Evolutionary conservation across 2,113 vertebrate genomes (phyloP), one percentile per base, ranked within the genome.

Genomic region (Pachycephala philippinensis): DNA sequence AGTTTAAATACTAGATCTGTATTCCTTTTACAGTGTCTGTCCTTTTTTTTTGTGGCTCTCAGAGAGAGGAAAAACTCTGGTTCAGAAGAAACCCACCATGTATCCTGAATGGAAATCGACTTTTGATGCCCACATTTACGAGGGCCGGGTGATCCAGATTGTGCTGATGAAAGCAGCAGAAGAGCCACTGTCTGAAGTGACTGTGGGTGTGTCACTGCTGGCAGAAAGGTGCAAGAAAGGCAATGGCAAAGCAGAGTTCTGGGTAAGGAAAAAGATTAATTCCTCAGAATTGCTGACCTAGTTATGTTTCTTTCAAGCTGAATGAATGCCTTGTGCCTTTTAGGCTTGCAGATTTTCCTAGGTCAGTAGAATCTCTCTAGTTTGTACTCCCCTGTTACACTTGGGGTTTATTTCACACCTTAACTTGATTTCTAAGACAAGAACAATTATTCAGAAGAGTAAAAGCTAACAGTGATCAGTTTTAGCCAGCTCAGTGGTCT

Each of bases 41-140:
- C 24, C 2, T 45, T 30, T 47, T 42, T 42, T 49, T 33, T n/a
- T 28, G n/a, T 57, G 86, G 15, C 47, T 84, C 81, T 15, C 97
- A 99, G 99, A 99, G 84, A 98, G 99, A 31, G 99, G 99, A 18
- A 99, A 99, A 97, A 99, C 99, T 1, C 97, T 99, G 84, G 97
- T 99, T 49, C 99, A 99, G 97, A 98, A 96, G 97, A 99, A 99
- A 82, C 99, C 99, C 20, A 99, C 99, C 69, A 99, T 99, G 99
- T 99, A 99, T 70, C 99, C 99, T 0, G 99, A 99, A 37, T 99
- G 99, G 99, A 99, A 99, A 87, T 98, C 99, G 3, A 97, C 98
- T 6, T 99, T 99, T 33, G 99, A 99, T 0, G 99, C 99, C 15
- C 99, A 99, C 97, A 99, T 99, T 96, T 99, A 99, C 0, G 99